These are phyloP conservation scores for Chironomus striatipennis DNA, from an alignment of 1,140 invertebrate species.

Conservation along the genomic window DNA sequence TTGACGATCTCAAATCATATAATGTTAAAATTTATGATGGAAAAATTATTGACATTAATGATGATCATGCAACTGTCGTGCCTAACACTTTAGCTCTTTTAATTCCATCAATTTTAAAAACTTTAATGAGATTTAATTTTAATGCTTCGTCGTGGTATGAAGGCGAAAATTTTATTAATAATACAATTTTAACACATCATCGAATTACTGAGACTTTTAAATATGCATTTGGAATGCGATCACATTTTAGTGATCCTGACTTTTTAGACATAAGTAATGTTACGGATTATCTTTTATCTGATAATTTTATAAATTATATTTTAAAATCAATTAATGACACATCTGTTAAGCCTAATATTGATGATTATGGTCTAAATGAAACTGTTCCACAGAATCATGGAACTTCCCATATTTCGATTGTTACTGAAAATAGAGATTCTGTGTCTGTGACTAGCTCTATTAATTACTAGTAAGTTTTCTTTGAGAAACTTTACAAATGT, in stretches of 20 bases:
- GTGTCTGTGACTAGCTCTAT: slow-evolving; percentile 90
- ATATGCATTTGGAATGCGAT: slow-evolving; percentile 78
- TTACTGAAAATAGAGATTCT: slow-evolving; percentile 82
- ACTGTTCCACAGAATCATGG: slow-evolving; percentile 61
- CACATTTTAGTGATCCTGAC: slow-evolving; percentile 72
- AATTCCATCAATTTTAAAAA: slow-evolving; percentile 54
- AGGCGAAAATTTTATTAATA: slow-evolving; percentile 43
- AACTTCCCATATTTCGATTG: slow-evolving; percentile 79
- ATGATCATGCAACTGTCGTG: neutral
- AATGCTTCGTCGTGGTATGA: slow-evolving; percentile 36
- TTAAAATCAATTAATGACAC: slow-evolving; percentile 57
- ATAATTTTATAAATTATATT: slow-evolving; percentile 52
- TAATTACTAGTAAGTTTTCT: slow-evolving; percentile 72
- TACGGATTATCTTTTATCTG: slow-evolving; percentile 34
- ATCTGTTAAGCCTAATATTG: slow-evolving; percentile 44
- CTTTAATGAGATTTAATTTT: slow-evolving; percentile 67
- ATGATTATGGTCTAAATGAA: slow-evolving; percentile 57
- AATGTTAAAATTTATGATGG: neutral
- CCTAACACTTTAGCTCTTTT: neutral
- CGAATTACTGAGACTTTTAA: slow-evolving; percentile 87
- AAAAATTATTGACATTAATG: neutral
- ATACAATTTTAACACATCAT: slow-evolving; percentile 65
- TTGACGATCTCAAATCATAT: neutral
- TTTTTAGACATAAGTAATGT: slow-evolving; percentile 60
- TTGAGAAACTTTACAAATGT: too few relatives aligned